Evolutionary conservation across 2,888 invertebrate species (phyloP), one percentile per base, ranked within the genome.

Genomic region (Tipula lateralis): DNA sequence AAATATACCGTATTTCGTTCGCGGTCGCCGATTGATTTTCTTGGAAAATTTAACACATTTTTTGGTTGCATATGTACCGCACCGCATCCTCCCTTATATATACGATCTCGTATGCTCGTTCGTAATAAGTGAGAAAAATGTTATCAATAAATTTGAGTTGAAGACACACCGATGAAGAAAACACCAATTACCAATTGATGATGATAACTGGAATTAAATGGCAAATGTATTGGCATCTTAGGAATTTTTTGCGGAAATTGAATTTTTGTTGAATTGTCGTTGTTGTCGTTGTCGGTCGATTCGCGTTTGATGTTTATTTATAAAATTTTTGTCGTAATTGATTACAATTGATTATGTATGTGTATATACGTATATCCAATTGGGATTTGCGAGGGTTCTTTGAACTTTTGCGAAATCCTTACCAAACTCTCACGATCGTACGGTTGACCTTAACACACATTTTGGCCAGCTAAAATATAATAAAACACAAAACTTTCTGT

Each of bases 211-310:
- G 66, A 66, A 66, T 24, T 66, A 66, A 66, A 66, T 24, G 24
- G 12, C 66, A 12, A 66, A 66, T 24, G 66, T 66, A 66, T 66
- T 66, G 66, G 66, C 66, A 66, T 66, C 66, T 66, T 24, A 24
- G 66, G 66, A 66, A 66, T 66, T 66, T n/a, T 66, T 66, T 66
- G 24, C 66, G 66, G 66, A 66, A 66, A 66, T 66, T 66, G 66
- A 66, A 4, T 66, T 66, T 66, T 66, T 66, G 66, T 66, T 66
- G 39, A 13, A 44, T 44, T 19, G 50, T 50, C 19, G 50, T 6
- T 66, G 66, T 66, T 24, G 66, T 12, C 16, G 44, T 50, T 24
- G 66, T 66, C 66, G 66, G 66, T 9, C 66, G 66, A 66, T n/a
- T 66, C 66, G 66, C 66, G 19, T 66, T 66, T 66, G 66, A 66